A percentile compares a stretch with the other conserved stretches of the same genome.
Evolutionary conservation across 2,113 vertebrate genomes (phyloP).

Genomic region (Orcinus orca): DNA sequence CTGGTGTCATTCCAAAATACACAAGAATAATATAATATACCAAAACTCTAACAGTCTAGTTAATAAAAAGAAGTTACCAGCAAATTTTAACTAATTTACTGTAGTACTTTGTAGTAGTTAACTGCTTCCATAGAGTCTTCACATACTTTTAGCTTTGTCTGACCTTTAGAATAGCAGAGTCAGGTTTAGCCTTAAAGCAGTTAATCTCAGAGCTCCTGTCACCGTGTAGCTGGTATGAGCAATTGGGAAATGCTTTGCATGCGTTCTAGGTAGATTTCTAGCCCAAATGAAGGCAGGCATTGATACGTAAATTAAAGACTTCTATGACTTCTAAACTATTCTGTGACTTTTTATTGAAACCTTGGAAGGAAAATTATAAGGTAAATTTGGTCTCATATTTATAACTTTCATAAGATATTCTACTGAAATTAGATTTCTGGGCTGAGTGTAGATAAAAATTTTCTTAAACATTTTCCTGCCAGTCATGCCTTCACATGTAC

Average conservation of each 20-base stretch:
- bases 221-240: neutral
- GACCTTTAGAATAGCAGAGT: conserved; percentile 19
- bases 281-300: neutral
- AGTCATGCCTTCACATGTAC: neutral
- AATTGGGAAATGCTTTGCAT: neutral
- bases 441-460: neutral
- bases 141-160: neutral
- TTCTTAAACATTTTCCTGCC: neutral
- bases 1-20: neutral
- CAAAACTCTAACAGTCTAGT: neutral
- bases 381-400: neutral
- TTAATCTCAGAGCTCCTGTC: neutral
- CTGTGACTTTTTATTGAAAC: neutral
- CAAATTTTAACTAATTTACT: neutral
- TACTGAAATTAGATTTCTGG: neutral
- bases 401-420: neutral
- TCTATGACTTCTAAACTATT: neutral
- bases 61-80: neutral
- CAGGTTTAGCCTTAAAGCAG: neutral
- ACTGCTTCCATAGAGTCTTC: neutral
- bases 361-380: neutral
- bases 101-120: neutral
- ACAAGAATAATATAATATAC: neutral
- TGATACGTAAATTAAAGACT: neutral
- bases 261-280: neutral